Base-by-base conservation (phyloP, 2,113 vertebrate genomes). In the Heterotis niloticus region DNA sequence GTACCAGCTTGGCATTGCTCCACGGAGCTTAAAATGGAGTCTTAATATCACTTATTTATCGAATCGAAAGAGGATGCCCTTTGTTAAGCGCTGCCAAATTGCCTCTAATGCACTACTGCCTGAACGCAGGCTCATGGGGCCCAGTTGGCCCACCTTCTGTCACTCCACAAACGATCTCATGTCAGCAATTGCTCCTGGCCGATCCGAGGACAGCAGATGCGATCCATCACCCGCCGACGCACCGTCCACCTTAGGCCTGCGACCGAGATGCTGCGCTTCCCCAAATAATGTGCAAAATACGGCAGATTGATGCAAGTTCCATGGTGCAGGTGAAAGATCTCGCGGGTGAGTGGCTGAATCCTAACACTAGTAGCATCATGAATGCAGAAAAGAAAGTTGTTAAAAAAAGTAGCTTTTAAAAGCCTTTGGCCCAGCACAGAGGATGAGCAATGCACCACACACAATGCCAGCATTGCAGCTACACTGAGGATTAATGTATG, bases 91-190 rank as follows among this genome's bases (percentile, higher is more conserved):
- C 17, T 59, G 65, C 18, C 65, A 69, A 69, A 69, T 56, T 29
- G 65, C 74, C 51, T 34, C 24, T 79, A 79, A 72, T 72, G 56
- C 67, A 71, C 28, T 29, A 59, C 56, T 79, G 68, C 71, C 68
- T n/a, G 56, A 56, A 71, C 68, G 28, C 26, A n/a, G 28, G 67
- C 57, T 70, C 23, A 14, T 16, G 77, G 29, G 54, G 68, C 44
- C 28, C 77, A 72, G 77, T 68, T 72, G 77, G 67, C 76, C 66
- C 76, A 78, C 54, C 76, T 69, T 78, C 76, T 78, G 76, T 69
- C 65, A 26, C 17, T 52, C 65, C 52, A 57, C 24, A 51, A 54
- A 13, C 64, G 59, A 26, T 67, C 34, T 23, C 52, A 69, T 18
- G 66, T 34, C 64, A 69, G 65, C 52, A 57, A 57, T 34, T 44